phyloP scores from a whole-genome alignment of 2,113 vertebrate genomes.

The Corythornis cristatus region DNA sequence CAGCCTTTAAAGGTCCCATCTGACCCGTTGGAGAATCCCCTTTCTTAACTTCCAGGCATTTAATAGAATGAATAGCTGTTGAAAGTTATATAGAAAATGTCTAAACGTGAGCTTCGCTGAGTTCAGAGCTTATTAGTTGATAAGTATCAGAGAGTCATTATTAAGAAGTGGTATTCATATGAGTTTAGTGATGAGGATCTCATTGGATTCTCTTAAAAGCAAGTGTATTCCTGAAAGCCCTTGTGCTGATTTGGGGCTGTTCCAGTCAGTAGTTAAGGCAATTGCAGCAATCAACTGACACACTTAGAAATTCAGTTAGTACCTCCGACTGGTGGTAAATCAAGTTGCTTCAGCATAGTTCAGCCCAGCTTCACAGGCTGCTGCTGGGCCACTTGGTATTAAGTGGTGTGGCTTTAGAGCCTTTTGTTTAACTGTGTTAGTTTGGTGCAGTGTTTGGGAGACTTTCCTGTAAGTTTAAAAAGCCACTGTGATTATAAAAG shows the following conservation, averaged over 20 bases:
- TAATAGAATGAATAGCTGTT: not conserved
- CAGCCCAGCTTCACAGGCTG: not conserved
- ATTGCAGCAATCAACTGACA: not conserved
- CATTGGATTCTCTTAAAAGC: not conserved
- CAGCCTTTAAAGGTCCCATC: not conserved
- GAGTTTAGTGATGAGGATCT: fast-evolving
- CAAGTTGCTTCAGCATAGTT: not conserved
- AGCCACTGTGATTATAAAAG: fast-evolving
- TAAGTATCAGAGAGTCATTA: not conserved
- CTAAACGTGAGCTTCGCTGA: fast-evolving
- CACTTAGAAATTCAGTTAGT: not conserved
- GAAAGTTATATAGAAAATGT: fast-evolving
- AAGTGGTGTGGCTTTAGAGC: not conserved
- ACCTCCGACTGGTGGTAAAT: not conserved
- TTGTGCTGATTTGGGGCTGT: not conserved
- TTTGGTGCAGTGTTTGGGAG: fast-evolving
- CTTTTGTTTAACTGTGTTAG: not conserved
- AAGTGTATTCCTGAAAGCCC: not conserved
- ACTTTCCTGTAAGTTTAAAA: not conserved
- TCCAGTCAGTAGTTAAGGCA: not conserved
- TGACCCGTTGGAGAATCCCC: not conserved
- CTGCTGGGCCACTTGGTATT: not conserved
- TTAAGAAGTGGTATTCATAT: fast-evolving
- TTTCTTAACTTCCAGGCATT: not conserved
- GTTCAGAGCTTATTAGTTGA: not conserved